Base-by-base conservation (phyloP, 2,888 invertebrate species). In the Tetranychus piercei region DNA sequence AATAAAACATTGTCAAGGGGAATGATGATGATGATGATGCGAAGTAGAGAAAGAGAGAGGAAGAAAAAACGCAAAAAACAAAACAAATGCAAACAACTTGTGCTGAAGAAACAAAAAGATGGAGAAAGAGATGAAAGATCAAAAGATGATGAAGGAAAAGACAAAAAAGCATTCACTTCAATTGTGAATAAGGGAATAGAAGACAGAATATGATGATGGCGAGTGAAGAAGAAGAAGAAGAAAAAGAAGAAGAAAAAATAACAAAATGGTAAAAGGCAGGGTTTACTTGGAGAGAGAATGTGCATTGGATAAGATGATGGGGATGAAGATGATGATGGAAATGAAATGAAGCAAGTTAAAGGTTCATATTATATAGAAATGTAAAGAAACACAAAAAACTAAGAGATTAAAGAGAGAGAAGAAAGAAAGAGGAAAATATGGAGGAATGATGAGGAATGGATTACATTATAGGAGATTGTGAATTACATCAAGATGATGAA, bases 51-150 rank as follows among this genome's bases (percentile, higher is more conserved):
- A 34, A 34, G 34, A 34, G 5, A 34, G 34, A 34, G 34, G 5
- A 5, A 34, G 23, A 23, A 23, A 34, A 55, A 55, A 55, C 55
- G 55, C 55, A 55, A 55, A 55, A 55, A 55, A 15, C 6, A 55
- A 55, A 55, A 55, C 55, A 55, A 55, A 55, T 55, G 55, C 55
- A 55, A 55, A 55, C 55, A 55, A 55, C 55, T 55, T 55, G 55
- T 15, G 9, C 55, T 55, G 55, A 55, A 15, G 55, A 55, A 55
- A 15, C 9, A 55, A 55, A 55, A 55, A 55, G 15, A 55, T 15
- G 15, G 55, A 55, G 3, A 15, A 55, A 15, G 15, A 55, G 55
- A 55, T 55, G 34, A 34, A 34, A 34, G 34, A 34, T 34, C 34
- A 34, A 34, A 34, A 34, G 55, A 55, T 55, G 55, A 55, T 9